Conservation (phyloP, 2,797 vertebrate genomes). For the Rhabdomys pumilio region DNA sequence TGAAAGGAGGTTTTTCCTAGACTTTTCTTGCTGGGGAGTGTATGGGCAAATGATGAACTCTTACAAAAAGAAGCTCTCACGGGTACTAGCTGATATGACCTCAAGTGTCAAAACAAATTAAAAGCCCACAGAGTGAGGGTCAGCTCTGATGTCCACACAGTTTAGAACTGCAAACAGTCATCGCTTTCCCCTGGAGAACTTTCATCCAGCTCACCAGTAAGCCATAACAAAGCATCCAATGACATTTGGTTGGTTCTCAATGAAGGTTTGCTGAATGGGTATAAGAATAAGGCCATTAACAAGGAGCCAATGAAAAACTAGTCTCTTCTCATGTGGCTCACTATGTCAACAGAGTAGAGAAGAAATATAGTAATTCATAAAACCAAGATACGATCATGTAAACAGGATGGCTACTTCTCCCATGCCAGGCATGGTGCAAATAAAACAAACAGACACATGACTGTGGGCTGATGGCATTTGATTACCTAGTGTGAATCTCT, state of each 20-base stretch:
- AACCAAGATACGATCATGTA: not conserved
- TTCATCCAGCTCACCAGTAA: slow-evolving; percentile 71
- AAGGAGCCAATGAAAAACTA: not conserved
- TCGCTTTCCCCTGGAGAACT: slow-evolving; percentile 67
- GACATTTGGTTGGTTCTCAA: slow-evolving; percentile 52
- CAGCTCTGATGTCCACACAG: slow-evolving; percentile 75
- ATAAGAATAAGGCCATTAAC: slow-evolving; percentile 54
- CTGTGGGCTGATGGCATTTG: not conserved
- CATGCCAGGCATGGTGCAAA: not conserved
- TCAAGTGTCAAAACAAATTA: slow-evolving; percentile 76
- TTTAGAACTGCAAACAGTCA: slow-evolving; percentile 74
- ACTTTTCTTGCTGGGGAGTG: slow-evolving; percentile 53
- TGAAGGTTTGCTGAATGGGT: slow-evolving; percentile 62
- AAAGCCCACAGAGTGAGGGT: slow-evolving; percentile 75
- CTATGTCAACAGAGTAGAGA: not conserved
- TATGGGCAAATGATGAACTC: slow-evolving; percentile 71
- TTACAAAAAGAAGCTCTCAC: slow-evolving; percentile 63
- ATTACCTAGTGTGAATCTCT: not conserved
- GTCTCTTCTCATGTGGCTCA: not conserved
- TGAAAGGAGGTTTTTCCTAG: slow-evolving; percentile 60
- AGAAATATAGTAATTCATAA: not conserved
- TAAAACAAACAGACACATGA: not conserved
- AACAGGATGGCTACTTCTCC: not conserved
- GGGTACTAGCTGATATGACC: slow-evolving; percentile 65
- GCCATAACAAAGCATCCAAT: slow-evolving; percentile 74